Percentiles rank a stretch among this genome's conserved stretches.
These are phyloP conservation scores for Epinotia bilunana DNA, from an alignment of 2,888 invertebrate species.

Conservation along the genomic window DNA sequence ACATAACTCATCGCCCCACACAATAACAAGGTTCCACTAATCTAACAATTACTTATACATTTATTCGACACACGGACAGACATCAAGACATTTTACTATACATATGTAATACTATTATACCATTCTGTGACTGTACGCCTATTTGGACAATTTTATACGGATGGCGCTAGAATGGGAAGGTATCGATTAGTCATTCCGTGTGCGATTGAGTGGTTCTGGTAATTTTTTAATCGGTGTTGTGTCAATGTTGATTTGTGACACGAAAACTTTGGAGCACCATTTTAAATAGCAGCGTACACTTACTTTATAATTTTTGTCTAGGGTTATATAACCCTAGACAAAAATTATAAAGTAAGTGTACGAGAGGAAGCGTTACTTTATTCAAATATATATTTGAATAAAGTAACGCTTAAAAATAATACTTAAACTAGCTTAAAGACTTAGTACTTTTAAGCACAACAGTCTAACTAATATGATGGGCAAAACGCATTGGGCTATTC, in stretches of 20 bases:
- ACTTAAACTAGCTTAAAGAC: too few species aligned
- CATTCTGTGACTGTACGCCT: not conserved
- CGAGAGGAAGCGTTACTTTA: too few species aligned
- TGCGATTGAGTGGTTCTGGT: slow-evolving; percentile 46
- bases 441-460: too few species aligned
- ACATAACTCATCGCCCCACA: not conserved
- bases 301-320: too few species aligned
- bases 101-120: not conserved
- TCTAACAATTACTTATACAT: slow-evolving; percentile 26
- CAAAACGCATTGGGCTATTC: too few species aligned
- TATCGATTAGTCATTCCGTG: slow-evolving; percentile 11
- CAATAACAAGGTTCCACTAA: slow-evolving; percentile 26
- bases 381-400: not conserved
- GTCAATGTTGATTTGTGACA: slow-evolving; percentile 43
- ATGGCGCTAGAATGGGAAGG: slow-evolving; percentile 20
- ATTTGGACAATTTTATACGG: slow-evolving; percentile 28
- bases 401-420: not conserved
- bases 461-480: too few species aligned
- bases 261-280: slow-evolving; percentile 33
- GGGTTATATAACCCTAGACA: too few species aligned
- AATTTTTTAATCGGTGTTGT: slow-evolving; percentile 53
- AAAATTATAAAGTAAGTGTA: too few species aligned
- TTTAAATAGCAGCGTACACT: too few species aligned
- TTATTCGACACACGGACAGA: slow-evolving; percentile 12
- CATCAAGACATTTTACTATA: slow-evolving; percentile 11